A percentile compares a stretch with the other conserved stretches of the same genome.
phyloP scores from a whole-genome alignment of 2,113 vertebrate genomes.

The Seriola quinqueradiata region DNA sequence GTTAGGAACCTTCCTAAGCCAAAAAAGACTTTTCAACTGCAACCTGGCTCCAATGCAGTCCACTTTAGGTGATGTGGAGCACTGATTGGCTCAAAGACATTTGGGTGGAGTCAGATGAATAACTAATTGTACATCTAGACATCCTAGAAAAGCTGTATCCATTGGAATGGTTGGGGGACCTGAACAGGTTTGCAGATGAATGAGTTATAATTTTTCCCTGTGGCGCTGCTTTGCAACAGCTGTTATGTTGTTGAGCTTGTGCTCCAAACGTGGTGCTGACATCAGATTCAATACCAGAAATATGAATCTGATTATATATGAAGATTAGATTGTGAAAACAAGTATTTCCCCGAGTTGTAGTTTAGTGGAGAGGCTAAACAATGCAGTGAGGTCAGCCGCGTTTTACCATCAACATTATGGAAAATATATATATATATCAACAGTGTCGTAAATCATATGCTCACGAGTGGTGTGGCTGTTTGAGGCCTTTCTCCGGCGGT shows the following conservation, averaged over 20 bases:
- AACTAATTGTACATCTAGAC: too few relatives aligned
- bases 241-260: background rate
- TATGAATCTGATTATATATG: background rate
- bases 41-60: too few relatives aligned
- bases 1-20: too few relatives aligned
- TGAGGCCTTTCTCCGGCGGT: background rate
- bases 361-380: background rate
- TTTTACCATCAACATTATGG: background rate
- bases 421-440: background rate
- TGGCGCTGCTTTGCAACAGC: slow-evolving; percentile 16
- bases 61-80: too few relatives aligned
- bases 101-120: too few relatives aligned
- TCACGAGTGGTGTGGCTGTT: too few relatives aligned
- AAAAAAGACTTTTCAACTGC: too few relatives aligned
- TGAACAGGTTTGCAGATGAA: background rate
- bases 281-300: background rate
- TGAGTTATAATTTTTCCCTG: background rate
- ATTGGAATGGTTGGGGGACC: too few relatives aligned
- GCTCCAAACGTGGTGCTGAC: background rate
- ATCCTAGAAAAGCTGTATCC: too few relatives aligned
- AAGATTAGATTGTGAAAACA: background rate
- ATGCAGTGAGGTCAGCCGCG: background rate
- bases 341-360: background rate
- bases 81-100: too few relatives aligned
- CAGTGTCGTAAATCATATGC: background rate